Evolutionary conservation across 2,888 invertebrate species (phyloP), one percentile per base, ranked within the genome.

Genomic region (Eugnorisma glareosa): DNA sequence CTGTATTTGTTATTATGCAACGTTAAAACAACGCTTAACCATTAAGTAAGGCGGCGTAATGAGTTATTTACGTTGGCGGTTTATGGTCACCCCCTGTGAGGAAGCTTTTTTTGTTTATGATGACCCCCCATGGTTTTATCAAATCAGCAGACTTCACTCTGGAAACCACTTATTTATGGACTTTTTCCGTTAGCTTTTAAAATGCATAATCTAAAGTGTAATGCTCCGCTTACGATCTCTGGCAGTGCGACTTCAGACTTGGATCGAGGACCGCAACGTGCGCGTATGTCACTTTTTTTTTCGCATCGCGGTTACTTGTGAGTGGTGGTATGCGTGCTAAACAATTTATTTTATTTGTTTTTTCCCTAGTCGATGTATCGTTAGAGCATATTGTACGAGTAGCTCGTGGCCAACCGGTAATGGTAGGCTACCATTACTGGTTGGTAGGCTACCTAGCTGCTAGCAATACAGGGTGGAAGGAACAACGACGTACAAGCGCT

Each of bases 1-100:
- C 59, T 86, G 71, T 82, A 66, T 81, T 88, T 77, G 73, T 78
- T 82, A 87, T 83, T 68, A 80, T 75, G 67, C 73, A 77, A 40
- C 79, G 69, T 73, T 75, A 86, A 86, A 86, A 80, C 79, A 79
- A 76, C 71, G 79, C 40, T 77, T 81, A 75, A 75, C 83, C 72
- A 69, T 78, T 74, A 86, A 78, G 43, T 63, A 69, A 67, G 54
- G 54, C 40, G 74, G 11, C 45, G 51, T 78, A 85, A 78, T 82
- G 69, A 82, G 72, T 68, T 73, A 59, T 76, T 68, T 51, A 31
- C 35, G 43, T 59, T 72, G 28, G 13, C n/a, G 28, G 54, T 69
- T 72, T 69, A 76, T 76, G 71, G 81, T 75, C 48, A 71, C 37
- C 43, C 57, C 54, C 51, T 57, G 45, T 37, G 51, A 35, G 31